Conservation (phyloP, 2,797 vertebrate genomes). For the Artibeus jamaicensis region DNA sequence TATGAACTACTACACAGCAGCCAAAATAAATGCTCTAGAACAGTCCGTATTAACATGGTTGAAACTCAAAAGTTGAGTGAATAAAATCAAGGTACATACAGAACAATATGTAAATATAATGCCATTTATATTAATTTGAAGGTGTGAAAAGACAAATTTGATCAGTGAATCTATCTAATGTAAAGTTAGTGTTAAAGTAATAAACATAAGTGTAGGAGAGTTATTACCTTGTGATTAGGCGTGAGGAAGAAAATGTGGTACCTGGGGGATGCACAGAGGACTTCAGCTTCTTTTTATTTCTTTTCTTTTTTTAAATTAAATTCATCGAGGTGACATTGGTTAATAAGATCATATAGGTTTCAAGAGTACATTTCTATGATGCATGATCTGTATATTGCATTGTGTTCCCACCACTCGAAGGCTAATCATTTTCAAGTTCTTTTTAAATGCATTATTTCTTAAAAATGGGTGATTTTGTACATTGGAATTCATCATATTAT, state of each 20-base stretch:
- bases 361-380: not conserved
- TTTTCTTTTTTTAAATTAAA: not conserved
- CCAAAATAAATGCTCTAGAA: not conserved
- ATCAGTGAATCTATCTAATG: conserved; percentile 3
- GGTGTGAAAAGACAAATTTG: not conserved
- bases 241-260: not conserved
- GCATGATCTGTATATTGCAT: not conserved
- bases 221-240: not conserved
- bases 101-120: not conserved
- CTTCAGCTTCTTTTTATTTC: not conserved
- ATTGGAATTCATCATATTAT: not conserved
- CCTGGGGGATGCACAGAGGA: not conserved
- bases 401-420: not conserved
- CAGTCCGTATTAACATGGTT: not conserved
- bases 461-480: not conserved
- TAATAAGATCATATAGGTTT: not conserved
- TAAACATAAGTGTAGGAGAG: not conserved
- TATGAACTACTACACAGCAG: not conserved
- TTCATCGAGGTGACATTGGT: not conserved
- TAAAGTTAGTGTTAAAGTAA: not conserved
- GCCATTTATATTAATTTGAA: not conserved
- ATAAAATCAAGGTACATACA: not conserved
- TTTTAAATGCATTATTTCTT: not conserved
- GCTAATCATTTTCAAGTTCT: not conserved
- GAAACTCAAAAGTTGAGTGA: not conserved